Conservation (phyloP, 2,888 invertebrate species). For the Cephus sareptanus region DNA sequence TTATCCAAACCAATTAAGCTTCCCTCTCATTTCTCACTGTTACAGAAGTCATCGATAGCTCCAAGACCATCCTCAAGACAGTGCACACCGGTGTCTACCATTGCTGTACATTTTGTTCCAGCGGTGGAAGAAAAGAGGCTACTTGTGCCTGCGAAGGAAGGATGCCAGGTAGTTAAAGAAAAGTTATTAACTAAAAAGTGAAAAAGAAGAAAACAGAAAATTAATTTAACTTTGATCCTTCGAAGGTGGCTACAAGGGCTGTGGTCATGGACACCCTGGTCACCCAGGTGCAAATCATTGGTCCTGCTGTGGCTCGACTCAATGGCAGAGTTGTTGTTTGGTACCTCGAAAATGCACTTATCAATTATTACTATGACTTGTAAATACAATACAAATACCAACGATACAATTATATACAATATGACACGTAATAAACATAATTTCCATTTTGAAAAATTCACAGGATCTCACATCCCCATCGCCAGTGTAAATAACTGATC, state of each 20-base stretch:
- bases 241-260: conserved; percentile 70
- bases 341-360: conserved; percentile 40
- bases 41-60: conserved; percentile 10
- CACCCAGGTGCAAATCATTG: conserved; percentile 85
- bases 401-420: background rate
- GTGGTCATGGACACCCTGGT: conserved; percentile 84
- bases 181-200: conserved; percentile 7
- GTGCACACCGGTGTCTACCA: conserved; percentile 80
- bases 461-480: background rate
- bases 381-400: background rate
- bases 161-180: conserved; percentile 73
- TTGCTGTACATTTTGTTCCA: conserved; percentile 86
- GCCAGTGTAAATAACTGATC: background rate
- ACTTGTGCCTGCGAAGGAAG: conserved; percentile 78
- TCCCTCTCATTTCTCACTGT: background rate
- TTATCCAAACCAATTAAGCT: conserved; percentile 5
- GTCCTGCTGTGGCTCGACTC: conserved; percentile 79
- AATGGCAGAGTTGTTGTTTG: conserved; percentile 48
- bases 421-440: background rate
- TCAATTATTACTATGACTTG: conserved; percentile 40
- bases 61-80: conserved; percentile 24
- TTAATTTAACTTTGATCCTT: conserved; percentile 13
- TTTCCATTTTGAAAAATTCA: background rate
- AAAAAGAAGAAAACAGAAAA: conserved; percentile 3
- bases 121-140: conserved; percentile 77